A percentile compares a stretch with the other conserved stretches of the same genome.
These are phyloP conservation scores for Chorisops tibialis DNA, from an alignment of 2,888 invertebrate species.

Conservation along the genomic window DNA sequence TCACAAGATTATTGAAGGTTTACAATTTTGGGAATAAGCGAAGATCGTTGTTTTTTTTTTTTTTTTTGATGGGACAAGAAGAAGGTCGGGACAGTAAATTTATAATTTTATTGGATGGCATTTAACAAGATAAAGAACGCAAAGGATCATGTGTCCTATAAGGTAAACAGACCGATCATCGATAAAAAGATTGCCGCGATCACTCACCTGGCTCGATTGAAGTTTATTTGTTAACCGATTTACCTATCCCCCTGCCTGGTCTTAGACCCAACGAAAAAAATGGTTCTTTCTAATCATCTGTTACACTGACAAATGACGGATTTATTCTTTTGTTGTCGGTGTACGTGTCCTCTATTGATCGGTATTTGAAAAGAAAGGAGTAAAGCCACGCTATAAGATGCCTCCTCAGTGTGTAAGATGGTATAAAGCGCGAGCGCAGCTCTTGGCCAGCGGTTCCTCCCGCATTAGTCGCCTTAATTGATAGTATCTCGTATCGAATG, in stretches of 20 bases:
- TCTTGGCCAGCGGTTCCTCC: constrained; percentile 13
- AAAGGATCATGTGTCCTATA: constrained; percentile 10
- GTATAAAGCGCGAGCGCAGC: too few species aligned
- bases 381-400: too few species aligned
- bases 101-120: constrained; percentile 18
- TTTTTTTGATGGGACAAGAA: constrained; percentile 2
- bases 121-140: constrained; percentile 18
- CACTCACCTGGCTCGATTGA: constrained; percentile 18
- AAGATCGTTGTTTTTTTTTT: not conserved
- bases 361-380: not conserved
- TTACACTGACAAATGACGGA: constrained; percentile 16
- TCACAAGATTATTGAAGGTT: constrained; percentile 1
- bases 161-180: not conserved
- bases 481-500: constrained; percentile 23
- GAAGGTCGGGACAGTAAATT: constrained; percentile 11
- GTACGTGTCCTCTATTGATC: constrained; percentile 12
- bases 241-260: not conserved
- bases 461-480: constrained; percentile 26
- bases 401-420: too few species aligned
- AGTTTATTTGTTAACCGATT: constrained; percentile 5
- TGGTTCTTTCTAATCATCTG: not conserved
- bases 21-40: not conserved
- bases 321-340: constrained; percentile 11
- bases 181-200: constrained; percentile 19
- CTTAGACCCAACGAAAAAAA: not conserved